Base-by-base conservation (phyloP, 2,888 invertebrate genomes). In the Sphaerophoria rueppellii region DNA sequence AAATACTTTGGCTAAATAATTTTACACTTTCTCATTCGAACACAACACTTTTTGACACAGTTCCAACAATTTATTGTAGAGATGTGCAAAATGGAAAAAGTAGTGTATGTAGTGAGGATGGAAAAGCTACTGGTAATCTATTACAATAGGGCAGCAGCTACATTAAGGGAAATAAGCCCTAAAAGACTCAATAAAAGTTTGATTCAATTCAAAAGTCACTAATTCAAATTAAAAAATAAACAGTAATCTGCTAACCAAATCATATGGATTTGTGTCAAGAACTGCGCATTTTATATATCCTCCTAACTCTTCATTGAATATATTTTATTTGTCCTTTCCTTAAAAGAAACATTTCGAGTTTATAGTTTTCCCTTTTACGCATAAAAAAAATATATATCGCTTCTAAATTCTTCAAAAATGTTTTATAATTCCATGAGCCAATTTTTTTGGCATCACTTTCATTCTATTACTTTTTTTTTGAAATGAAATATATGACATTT, bases 31-130 rank as follows among this genome's bases (percentile, higher is more conserved):
- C 85, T 81, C 79, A 83, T 80, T 7, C 32, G 75, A 83, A 83
- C 79, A 83, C 74, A 83, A 78, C 70, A 82, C 75, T 83, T 79
- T 24, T 83, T 83, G 83, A 83, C 83, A 83, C 83, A 80, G 75
- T 83, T 83, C 83, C 75, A 72, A 74, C 67, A 79, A 75, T 75
- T 79, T 71, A 57, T 16, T 24, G 48, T 79, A 67, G 79, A 57
- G 79, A 72, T 83, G 79, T 32, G 83, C 72, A 34, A 43, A 24
- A 57, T 34, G 11, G 5, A 67, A 24, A 24, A 32, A 6, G 63
- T 61, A 58, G 6, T 43, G 43, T 6, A 50, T 4, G 5, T 32
- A 34, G 32, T 6, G 40, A 40, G 9, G 9, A 40, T 9, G 4
- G 9, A 54, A 32, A 37, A 34, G 7, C 32, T 48, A 48, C 24